Evolutionary conservation across 2,888 invertebrate genomes (phyloP).

Genomic region (Caenorhabditis sp.): DNA sequence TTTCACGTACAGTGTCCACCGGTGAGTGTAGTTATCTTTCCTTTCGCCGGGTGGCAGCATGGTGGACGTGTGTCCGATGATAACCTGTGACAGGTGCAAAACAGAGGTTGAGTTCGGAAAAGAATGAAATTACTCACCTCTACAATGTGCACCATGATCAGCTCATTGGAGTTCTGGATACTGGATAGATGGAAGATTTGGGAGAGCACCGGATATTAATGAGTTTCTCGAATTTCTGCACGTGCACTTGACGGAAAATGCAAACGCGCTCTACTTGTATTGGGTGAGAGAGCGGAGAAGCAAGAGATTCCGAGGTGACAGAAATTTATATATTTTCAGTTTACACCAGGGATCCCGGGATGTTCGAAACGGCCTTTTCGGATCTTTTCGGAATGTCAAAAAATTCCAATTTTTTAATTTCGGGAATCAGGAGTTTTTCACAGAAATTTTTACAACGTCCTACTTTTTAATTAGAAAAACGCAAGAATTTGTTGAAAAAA

Average conservation of each 20-base stretch:
- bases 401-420: no score
- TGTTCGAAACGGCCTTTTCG: no score
- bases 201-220: neutral
- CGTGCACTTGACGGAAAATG: neutral
- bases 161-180: neutral
- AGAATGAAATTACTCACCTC: constrained; percentile 13
- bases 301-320: neutral
- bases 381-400: no score
- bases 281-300: neutral
- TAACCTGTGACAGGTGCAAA: constrained; percentile 25
- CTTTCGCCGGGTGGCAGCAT: neutral
- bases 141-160: constrained; percentile 7
- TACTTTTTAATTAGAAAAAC: no score
- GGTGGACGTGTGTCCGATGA: constrained; percentile 54
- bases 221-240: neutral
- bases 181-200: neutral
- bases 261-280: constrained; percentile 7
- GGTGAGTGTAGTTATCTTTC: constrained; percentile 49
- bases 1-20: constrained; percentile 61
- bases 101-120: neutral
- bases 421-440: no score
- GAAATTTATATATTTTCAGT: constrained; percentile 1
- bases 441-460: no score
- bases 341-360: no score
- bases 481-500: no score